Base-by-base conservation (phyloP, 37 sponge, comb jelly and placozoan species). In the Mnemiopsis leidyi region DNA sequence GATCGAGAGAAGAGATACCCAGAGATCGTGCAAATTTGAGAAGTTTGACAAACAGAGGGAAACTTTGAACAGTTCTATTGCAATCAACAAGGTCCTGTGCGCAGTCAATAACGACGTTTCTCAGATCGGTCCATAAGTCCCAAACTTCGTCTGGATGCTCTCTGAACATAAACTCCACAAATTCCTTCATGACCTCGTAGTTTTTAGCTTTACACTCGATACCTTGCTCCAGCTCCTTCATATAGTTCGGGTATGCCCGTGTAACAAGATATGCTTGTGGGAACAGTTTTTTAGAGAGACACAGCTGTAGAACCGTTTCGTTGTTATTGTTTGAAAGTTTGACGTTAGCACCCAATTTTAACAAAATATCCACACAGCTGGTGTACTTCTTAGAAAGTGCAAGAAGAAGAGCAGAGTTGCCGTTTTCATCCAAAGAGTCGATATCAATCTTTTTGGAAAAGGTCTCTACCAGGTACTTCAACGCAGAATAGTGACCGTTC, bases 81-180 rank as follows among this genome's bases (percentile, higher is more conserved):
- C 90, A 85, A 28, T 85, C 35, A 1, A 85, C 90, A 18, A 85
- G 90, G 3, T 85, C 90, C 29, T 85, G 40, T 3, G 90, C 90
- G 39, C 90, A 85, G 29, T 85, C 90, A 0, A 85, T 33, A 40
- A 85, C 90, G 0, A 85, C n/a, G 39, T 85, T 39, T 61, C 90
- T 38, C 90, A 85, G 30, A 25, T 85, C 90, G 24, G 16, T 38
- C 90, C 90, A 85, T 61, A 85, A 25, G 29, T 85, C 90, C 90
- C 90, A 38, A n/a, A 40, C 61, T 39, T 21, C 90, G 2, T 85
- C 90, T 24, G 90, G 90, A 61, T 85, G 61, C 29, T 85, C 61
- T n/a, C 90, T 40, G 29, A 38, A 85, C 29, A 85, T 85, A 61
- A 26, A 85, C 61, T n/a, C 90, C 32, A 85, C 61, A 39, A 85